These are phyloP conservation scores for Herminia tarsipennalis DNA, from an alignment of 2,888 invertebrate genomes.

Conservation along the genomic window DNA sequence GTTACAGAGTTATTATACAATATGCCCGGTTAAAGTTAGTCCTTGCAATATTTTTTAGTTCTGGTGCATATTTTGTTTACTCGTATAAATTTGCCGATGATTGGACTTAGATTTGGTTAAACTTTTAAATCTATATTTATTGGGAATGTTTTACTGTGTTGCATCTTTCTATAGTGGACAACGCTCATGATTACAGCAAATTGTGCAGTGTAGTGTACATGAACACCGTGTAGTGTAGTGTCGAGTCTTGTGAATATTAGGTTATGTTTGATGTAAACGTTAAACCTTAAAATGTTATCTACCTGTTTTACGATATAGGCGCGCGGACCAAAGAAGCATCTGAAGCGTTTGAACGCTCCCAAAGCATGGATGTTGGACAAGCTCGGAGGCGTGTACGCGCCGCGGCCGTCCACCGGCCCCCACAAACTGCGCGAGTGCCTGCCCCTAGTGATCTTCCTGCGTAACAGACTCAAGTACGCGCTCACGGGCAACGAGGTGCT, in stretches of 20 bases:
- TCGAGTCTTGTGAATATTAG: conserved; percentile 6
- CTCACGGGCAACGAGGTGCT: conserved; percentile 98
- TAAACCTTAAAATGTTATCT: neutral
- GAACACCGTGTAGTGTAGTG: no score
- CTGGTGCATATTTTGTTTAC: neutral
- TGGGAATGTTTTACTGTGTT: neutral
- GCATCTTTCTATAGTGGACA: neutral
- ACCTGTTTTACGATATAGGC: conserved; percentile 87
- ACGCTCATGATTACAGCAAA: neutral
- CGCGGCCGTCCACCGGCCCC: conserved; percentile 98
- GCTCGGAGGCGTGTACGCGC: conserved; percentile 98
- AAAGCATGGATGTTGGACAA: conserved; percentile 99
- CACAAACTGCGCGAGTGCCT: conserved; percentile 99
- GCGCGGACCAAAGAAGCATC: conserved; percentile 99
- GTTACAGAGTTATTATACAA: neutral
- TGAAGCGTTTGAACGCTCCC: conserved; percentile 99
- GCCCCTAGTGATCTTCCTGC: conserved; percentile 97
- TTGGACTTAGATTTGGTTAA: neutral
- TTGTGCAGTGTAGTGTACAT: no score
- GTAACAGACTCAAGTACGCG: conserved; percentile 99
- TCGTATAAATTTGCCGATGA: conserved; percentile 9
- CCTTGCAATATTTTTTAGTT: conserved; percentile 22
- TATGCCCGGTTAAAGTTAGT: neutral
- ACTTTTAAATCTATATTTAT: neutral
- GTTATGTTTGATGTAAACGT: conserved; percentile 23